Conservation (phyloP, 2,113 vertebrate genomes). For the Mastomys natalensis region DNA sequence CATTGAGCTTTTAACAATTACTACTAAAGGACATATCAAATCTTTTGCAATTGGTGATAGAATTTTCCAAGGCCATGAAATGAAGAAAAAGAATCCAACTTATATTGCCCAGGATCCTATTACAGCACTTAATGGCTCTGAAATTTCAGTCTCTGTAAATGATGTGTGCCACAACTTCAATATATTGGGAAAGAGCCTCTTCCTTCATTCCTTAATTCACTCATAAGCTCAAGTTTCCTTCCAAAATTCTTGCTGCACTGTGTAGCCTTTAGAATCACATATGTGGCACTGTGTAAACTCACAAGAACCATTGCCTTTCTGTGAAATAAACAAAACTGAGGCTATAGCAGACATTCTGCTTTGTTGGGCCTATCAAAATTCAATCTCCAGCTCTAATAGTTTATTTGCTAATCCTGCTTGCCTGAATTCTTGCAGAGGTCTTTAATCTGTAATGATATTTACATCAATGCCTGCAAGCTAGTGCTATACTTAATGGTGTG, state of each 20-base stretch:
- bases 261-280: not conserved
- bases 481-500: constrained; percentile 79
- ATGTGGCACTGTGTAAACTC: not conserved
- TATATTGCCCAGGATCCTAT: not conserved
- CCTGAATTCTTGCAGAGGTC: constrained; percentile 74
- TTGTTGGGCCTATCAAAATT: constrained; percentile 71
- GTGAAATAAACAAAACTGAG: constrained; percentile 57
- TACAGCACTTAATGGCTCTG: not conserved
- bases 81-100: not conserved
- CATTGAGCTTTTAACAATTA: not conserved
- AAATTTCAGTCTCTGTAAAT: not conserved
- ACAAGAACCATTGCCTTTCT: not conserved
- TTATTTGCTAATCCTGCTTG: constrained; percentile 78
- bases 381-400: constrained; percentile 75
- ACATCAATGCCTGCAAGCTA: constrained; percentile 72
- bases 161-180: not conserved
- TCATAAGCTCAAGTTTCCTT: not conserved
- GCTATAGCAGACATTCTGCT: constrained; percentile 37
- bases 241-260: not conserved
- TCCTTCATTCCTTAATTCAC: not conserved
- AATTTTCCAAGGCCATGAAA: not conserved
- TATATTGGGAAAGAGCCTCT: not conserved
- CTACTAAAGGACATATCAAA: not conserved
- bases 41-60: not conserved
- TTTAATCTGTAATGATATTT: constrained; percentile 84